Conservation (phyloP, 2,113 vertebrate genomes). For the Oncorhynchus gorbuscha region DNA sequence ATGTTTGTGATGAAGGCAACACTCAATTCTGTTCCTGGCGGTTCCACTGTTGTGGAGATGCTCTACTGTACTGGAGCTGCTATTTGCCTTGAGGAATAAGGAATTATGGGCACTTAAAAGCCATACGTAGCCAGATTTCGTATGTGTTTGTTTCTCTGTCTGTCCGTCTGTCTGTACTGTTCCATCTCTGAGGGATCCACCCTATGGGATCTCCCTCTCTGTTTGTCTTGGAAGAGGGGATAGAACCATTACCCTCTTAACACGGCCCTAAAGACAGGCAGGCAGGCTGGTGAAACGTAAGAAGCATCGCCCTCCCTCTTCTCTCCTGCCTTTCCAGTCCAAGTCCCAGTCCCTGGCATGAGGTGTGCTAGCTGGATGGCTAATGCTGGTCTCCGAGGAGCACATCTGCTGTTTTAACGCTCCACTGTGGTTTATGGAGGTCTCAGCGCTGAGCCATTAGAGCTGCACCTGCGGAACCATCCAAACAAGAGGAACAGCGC, state of each 20-base stretch:
- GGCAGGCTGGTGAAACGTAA: background rate
- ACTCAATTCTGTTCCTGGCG: background rate
- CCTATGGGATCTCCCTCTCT: background rate
- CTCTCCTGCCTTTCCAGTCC: conserved; percentile 21
- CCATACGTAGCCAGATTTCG: background rate
- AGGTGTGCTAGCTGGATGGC: conserved; percentile 29
- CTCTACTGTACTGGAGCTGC: background rate
- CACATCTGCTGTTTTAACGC: conserved; percentile 81
- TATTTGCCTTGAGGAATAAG: background rate
- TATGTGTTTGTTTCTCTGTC: background rate
- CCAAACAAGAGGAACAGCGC: conserved; percentile 85
- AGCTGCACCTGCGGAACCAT: conserved; percentile 83
- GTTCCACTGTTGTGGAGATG: conserved; percentile 46
- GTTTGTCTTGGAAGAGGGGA: background rate
- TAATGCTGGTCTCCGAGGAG: conserved; percentile 56
- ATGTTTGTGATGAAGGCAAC: no score
- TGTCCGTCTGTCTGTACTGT: background rate
- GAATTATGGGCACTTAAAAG: background rate
- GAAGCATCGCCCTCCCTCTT: background rate
- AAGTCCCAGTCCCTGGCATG: conserved; percentile 27
- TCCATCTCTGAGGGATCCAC: background rate
- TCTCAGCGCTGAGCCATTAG: conserved; percentile 82
- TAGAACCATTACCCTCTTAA: background rate
- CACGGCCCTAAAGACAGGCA: background rate
- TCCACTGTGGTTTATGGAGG: conserved; percentile 78